phyloP scores from a whole-genome alignment of 2,888 invertebrate species.

The Graphium colonna region DNA sequence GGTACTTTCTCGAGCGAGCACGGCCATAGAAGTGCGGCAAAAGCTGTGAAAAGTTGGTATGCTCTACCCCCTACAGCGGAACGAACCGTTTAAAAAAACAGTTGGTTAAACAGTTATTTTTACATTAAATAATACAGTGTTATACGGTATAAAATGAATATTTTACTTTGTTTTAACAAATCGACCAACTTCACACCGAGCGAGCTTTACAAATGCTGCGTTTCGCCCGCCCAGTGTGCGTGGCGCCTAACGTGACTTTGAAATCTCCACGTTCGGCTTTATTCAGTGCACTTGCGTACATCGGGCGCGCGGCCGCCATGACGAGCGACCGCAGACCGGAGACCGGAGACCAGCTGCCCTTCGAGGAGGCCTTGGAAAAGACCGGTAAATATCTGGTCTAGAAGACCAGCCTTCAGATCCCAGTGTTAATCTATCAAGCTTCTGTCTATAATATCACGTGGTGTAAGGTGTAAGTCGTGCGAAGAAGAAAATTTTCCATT shows the following conservation, averaged over 20 bases:
- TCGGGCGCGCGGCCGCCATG: conserved; percentile 33
- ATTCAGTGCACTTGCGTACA: conserved; percentile 43
- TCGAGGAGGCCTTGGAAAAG: conserved; percentile 59
- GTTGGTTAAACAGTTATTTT: too few relatives aligned
- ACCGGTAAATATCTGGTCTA: conserved; percentile 46
- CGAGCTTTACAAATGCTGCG: conserved; percentile 15
- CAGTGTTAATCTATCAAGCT: background rate
- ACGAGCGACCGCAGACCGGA: conserved; percentile 26
- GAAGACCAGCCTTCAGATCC: background rate
- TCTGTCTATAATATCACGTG: too few relatives aligned
- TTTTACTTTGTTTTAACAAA: too few relatives aligned
- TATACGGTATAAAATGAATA: too few relatives aligned
- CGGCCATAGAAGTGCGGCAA: too few relatives aligned
- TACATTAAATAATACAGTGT: too few relatives aligned
- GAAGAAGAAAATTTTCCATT: background rate
- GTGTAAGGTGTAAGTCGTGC: background rate
- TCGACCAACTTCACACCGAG: too few relatives aligned
- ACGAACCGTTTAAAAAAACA: too few relatives aligned
- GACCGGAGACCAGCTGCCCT: conserved; percentile 39
- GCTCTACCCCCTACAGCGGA: too few relatives aligned
- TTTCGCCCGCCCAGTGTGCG: conserved; percentile 36
- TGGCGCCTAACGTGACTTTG: conserved; percentile 44
- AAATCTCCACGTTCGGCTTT: conserved; percentile 49
- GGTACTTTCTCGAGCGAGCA: too few relatives aligned
- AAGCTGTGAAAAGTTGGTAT: too few relatives aligned